phyloP scores from a whole-genome alignment of 2,888 invertebrate species.

The Caenorhabditis afra region DNA sequence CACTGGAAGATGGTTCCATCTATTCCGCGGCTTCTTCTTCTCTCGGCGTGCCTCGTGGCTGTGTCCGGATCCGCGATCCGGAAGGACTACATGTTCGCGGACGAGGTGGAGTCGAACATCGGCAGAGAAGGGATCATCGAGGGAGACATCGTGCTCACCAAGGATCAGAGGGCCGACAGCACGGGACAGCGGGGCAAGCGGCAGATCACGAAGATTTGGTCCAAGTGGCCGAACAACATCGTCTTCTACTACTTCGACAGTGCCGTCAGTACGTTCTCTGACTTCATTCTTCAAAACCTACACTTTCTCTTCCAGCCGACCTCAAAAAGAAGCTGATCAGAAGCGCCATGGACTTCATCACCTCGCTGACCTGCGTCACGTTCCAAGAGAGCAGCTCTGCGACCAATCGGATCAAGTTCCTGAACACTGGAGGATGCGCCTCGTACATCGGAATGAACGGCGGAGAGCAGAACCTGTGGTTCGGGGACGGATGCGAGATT shows the following conservation, averaged over 20 bases:
- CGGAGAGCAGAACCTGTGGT: slow-evolving; percentile 40
- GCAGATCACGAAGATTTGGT: slow-evolving; percentile 33
- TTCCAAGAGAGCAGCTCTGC: slow-evolving; percentile 26
- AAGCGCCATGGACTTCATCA: slow-evolving; percentile 29
- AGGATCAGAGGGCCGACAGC: slow-evolving; percentile 5
- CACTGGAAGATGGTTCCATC: slow-evolving; percentile 32
- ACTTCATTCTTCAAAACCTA: too few species aligned
- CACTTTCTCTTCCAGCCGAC: too few species aligned
- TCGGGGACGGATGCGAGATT: slow-evolving; percentile 47
- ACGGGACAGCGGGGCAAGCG: slow-evolving; percentile 24
- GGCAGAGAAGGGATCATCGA: slow-evolving; percentile 31
- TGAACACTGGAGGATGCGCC: slow-evolving; percentile 41
- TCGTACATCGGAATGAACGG: slow-evolving; percentile 56
- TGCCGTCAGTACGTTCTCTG: slow-evolving; percentile 13
- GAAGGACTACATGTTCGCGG: slow-evolving; percentile 22
- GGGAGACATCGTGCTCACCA: slow-evolving; percentile 39
- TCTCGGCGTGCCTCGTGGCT: not conserved
- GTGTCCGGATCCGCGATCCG: slow-evolving; percentile 20
- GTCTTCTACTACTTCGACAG: slow-evolving; percentile 36
- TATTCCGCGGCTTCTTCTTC: not conserved
- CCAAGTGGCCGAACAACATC: slow-evolving; percentile 28
- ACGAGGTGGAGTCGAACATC: slow-evolving; percentile 30
- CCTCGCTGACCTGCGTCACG: slow-evolving; percentile 31
- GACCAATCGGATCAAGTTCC: slow-evolving; percentile 15
- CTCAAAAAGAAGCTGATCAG: slow-evolving; percentile 25